phyloP scores from a whole-genome alignment of 2,113 vertebrate genomes.

The Callipepla californica region DNA sequence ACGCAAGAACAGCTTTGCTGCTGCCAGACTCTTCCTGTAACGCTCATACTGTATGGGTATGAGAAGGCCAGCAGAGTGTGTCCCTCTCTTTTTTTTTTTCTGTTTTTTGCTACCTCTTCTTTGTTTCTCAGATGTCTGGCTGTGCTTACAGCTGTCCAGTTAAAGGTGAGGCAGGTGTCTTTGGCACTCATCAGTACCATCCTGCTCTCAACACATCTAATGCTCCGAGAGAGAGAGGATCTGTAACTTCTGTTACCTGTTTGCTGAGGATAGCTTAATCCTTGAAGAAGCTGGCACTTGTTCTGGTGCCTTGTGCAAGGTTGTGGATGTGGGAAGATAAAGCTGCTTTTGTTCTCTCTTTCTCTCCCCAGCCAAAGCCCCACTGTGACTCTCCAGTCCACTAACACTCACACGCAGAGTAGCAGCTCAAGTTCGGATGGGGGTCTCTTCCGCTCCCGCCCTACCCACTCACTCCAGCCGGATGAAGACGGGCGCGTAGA shows the following conservation, averaged over 20 bases:
- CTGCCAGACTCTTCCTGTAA: constrained; percentile 30
- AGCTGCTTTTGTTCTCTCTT: not conserved
- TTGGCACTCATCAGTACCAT: not conserved
- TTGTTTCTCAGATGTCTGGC: not conserved
- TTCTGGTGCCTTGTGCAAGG: not conserved
- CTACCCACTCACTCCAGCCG: constrained; percentile 89
- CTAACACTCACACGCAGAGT: constrained; percentile 96
- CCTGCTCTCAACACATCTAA: not conserved
- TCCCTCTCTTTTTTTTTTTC: not conserved
- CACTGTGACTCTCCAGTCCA: constrained; percentile 94
- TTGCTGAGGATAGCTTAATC: not conserved
- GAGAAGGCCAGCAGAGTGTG: not conserved
- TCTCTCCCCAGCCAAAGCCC: constrained; percentile 88
- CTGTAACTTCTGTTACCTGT: not conserved
- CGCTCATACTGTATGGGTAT: not conserved
- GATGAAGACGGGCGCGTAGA: constrained; percentile 95
- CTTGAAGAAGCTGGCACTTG: not conserved
- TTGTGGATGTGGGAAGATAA: not conserved
- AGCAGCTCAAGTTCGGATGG: constrained; percentile 95
- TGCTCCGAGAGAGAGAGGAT: not conserved
- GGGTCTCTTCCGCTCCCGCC: constrained; percentile 93
- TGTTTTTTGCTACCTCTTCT: not conserved
- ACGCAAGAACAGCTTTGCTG: not conserved
- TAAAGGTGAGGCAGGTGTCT: not conserved
- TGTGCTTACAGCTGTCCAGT: constrained; percentile 7